phyloP scores from a whole-genome alignment of 2,888 invertebrate genomes.

The Aleiodes testaceus region DNA sequence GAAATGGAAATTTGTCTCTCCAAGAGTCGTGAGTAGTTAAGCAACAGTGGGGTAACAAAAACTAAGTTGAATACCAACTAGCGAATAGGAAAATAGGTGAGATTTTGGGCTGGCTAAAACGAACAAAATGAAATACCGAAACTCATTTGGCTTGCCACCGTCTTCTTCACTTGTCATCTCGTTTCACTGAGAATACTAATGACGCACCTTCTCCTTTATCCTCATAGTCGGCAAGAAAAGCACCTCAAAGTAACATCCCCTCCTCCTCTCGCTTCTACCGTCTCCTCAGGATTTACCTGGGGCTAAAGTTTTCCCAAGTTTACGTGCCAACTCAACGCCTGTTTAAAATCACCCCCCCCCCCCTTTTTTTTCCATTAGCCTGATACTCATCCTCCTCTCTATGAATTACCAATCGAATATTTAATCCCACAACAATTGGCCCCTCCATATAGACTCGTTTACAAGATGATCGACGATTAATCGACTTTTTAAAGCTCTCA shows the following conservation, averaged over 20 bases:
- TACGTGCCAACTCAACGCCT: slow-evolving; percentile 10
- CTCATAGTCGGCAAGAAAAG: not conserved
- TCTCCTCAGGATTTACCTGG: slow-evolving; percentile 13
- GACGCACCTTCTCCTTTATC: not conserved
- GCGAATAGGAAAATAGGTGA: slow-evolving; percentile 25
- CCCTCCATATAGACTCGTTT: too few species aligned
- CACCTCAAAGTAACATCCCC: slow-evolving; percentile 11
- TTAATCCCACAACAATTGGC: too few species aligned
- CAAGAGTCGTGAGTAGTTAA: slow-evolving; percentile 23
- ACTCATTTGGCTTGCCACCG: slow-evolving; percentile 27
- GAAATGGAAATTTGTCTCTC: not conserved
- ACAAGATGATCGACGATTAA: not conserved
- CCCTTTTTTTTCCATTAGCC: too few species aligned
- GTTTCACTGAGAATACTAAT: slow-evolving; percentile 21
- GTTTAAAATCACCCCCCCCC: not conserved
- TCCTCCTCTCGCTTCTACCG: not conserved
- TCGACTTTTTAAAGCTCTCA: slow-evolving; percentile 12
- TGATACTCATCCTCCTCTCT: not conserved
- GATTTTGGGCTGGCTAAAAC: slow-evolving; percentile 16
- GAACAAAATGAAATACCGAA: slow-evolving; percentile 23
- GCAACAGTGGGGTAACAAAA: slow-evolving; percentile 8
- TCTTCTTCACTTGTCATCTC: slow-evolving; percentile 25
- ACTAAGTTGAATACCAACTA: slow-evolving; percentile 19
- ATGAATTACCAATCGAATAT: not conserved
- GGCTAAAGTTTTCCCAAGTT: not conserved